Percentiles rank a stretch among this genome's conserved stretches.
Evolutionary conservation across 2,888 invertebrate genomes (phyloP).

Genomic region (Zaprionus bogoriensis): DNA sequence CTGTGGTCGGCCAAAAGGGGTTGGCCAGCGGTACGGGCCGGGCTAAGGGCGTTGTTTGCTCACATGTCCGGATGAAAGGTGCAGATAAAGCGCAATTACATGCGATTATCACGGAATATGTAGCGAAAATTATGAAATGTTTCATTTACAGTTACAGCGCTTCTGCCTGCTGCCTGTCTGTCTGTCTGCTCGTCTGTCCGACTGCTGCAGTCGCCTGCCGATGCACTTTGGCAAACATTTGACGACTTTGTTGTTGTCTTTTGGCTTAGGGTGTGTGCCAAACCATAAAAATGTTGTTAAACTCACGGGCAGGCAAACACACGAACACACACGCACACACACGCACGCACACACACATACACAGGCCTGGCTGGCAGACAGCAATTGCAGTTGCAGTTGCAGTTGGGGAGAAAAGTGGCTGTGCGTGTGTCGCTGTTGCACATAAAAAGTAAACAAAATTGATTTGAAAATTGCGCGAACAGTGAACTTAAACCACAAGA

Average conservation of each 20-base stretch:
- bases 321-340: background rate
- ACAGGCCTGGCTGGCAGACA: too few relatives aligned
- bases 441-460: constrained; percentile 78
- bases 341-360: background rate
- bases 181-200: background rate
- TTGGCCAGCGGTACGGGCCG: too few relatives aligned
- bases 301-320: constrained; percentile 53
- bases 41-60: constrained; percentile 70
- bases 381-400: background rate
- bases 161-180: constrained; percentile 12
- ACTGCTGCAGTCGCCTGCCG: constrained; percentile 29
- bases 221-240: constrained; percentile 54
- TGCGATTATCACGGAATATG: constrained; percentile 81
- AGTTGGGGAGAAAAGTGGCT: constrained; percentile 52
- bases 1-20: constrained; percentile 42
- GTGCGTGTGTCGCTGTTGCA: constrained; percentile 66
- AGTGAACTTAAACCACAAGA: constrained; percentile 48
- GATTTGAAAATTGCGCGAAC: constrained; percentile 79
- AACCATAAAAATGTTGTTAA: constrained; percentile 82
- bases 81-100: constrained; percentile 82
- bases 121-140: constrained; percentile 81
- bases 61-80: constrained; percentile 81
- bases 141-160: constrained; percentile 81
- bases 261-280: constrained; percentile 79
- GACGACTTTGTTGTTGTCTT: constrained; percentile 45